Percentiles rank a stretch among this genome's conserved stretches.
Conservation (phyloP, 1,140 invertebrate genomes). For the Lysiphlebus fabarum region DNA sequence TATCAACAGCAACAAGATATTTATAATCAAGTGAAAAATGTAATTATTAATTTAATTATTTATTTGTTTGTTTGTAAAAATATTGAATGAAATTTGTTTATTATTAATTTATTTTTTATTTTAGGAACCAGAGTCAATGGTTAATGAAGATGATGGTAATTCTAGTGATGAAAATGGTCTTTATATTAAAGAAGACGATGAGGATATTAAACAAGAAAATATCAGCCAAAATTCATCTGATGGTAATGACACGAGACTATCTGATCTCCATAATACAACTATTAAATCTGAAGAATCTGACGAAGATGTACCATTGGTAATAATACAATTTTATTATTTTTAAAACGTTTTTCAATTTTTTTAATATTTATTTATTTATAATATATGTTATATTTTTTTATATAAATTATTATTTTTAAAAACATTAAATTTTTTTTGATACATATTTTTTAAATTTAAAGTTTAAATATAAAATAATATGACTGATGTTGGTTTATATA, state of each 20-base stretch:
- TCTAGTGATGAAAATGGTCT: constrained; percentile 47
- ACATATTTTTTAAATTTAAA: no score
- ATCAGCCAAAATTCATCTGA: constrained; percentile 44
- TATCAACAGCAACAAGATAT: constrained; percentile 16
- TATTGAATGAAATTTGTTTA: constrained; percentile 12
- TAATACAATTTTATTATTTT: constrained; percentile 1
- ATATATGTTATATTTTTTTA: background rate
- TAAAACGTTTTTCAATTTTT: constrained; percentile 17
- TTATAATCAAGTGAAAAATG: constrained; percentile 42
- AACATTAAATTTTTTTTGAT: no score
- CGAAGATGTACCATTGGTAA: constrained; percentile 76
- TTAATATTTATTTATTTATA: constrained; percentile 3
- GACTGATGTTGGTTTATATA: no score
- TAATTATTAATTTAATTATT: no score
- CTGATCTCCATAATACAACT: constrained; percentile 52
- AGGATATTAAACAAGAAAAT: constrained; percentile 39
- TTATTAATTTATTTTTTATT: constrained; percentile 11
- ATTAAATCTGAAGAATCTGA: constrained; percentile 60
- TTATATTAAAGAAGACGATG: constrained; percentile 48
- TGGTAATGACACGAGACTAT: constrained; percentile 50
- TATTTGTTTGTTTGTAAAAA: constrained; percentile 15
- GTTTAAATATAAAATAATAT: no score
- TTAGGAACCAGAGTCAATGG: constrained; percentile 41
- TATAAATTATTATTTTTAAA: no score
- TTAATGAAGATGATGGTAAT: constrained; percentile 52